Conservation (phyloP, 2,888 invertebrate species). For the Anthoptus insignis region DNA sequence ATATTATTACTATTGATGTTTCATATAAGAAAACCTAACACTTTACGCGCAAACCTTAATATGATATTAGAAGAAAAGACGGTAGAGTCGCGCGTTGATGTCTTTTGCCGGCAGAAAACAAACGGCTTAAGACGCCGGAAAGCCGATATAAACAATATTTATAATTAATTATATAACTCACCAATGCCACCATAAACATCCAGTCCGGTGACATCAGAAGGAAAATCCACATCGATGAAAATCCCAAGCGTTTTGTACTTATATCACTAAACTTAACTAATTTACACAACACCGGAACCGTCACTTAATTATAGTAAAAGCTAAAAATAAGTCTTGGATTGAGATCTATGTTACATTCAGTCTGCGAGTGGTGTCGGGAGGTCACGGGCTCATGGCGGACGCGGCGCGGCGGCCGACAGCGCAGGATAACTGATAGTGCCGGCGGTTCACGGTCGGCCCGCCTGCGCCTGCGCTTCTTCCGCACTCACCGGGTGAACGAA, state of each 20-base stretch:
- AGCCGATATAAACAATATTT: not conserved
- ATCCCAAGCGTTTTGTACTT: constrained; percentile 61
- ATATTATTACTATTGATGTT: no score
- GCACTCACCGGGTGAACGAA: constrained; percentile 83
- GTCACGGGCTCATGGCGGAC: no score
- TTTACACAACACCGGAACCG: constrained; percentile 75
- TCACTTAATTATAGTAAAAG: constrained; percentile 79
- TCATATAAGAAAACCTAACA: no score
- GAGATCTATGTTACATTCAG: constrained; percentile 86
- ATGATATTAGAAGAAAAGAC: not conserved
- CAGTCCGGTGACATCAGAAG: constrained; percentile 57
- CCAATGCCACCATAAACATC: constrained; percentile 68
- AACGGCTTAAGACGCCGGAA: constrained; percentile 19
- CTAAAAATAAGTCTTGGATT: constrained; percentile 78
- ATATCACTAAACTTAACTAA: constrained; percentile 71
- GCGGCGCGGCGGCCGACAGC: constrained; percentile 78
- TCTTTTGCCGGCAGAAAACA: constrained; percentile 64
- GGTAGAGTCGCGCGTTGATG: constrained; percentile 70
- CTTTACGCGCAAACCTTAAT: not conserved
- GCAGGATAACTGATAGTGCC: constrained; percentile 84
- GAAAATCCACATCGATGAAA: constrained; percentile 63
- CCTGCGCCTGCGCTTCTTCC: constrained; percentile 81
- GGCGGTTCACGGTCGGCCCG: constrained; percentile 81
- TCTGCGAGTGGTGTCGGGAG: no score
- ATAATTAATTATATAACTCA: constrained; percentile 58